A percentile compares a stretch with the other conserved stretches of the same genome.
Conservation (phyloP, 2,888 invertebrate species). For the Noctua fimbriata region DNA sequence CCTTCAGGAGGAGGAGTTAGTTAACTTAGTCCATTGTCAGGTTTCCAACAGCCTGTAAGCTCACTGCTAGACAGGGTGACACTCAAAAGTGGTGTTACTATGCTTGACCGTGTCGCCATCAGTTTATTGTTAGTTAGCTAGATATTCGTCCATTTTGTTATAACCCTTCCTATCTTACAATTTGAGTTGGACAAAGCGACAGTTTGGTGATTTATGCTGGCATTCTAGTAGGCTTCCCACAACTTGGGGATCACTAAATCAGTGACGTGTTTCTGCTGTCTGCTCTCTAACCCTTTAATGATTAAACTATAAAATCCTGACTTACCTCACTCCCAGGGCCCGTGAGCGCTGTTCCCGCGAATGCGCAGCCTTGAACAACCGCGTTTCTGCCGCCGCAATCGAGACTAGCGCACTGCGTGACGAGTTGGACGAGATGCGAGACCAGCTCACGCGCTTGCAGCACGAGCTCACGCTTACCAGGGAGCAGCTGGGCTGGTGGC, state of each 20-base stretch:
- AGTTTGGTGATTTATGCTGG: neutral
- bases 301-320: neutral
- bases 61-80: neutral
- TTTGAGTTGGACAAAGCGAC: neutral
- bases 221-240: neutral
- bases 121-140: neutral
- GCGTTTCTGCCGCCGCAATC: conserved; percentile 61
- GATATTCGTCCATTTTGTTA: neutral
- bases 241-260: neutral
- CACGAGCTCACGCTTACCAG: conserved; percentile 70
- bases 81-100: neutral
- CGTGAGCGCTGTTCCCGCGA: conserved; percentile 61
- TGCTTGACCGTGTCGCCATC: neutral
- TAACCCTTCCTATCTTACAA: neutral
- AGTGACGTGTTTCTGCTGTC: neutral
- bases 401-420: conserved; percentile 61
- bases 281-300: neutral
- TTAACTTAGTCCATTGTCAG: conserved; percentile 2
- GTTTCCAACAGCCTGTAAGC: neutral
- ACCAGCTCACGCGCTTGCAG: conserved; percentile 66
- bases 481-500: conserved; percentile 84
- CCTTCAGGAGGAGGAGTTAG: conserved; percentile 73
- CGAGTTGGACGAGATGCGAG: conserved; percentile 68
- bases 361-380: conserved; percentile 62
- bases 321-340: conserved; percentile 56